Evolutionary conservation across 2,113 vertebrate genomes (phyloP).

Genomic region (Nothobranchius kuhntae): DNA sequence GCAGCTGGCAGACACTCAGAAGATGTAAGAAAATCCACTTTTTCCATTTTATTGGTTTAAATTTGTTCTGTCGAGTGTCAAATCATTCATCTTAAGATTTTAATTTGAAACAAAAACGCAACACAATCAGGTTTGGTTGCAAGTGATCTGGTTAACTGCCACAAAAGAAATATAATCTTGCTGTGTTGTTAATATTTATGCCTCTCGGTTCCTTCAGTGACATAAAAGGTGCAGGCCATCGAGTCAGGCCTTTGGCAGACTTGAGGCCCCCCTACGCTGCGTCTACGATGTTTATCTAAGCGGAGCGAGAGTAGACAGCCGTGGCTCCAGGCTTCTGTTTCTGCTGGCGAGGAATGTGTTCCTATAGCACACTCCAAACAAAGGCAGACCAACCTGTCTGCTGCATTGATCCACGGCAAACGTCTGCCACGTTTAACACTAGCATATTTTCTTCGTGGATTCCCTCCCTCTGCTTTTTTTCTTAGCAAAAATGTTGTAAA

Average conservation of each 20-base stretch:
- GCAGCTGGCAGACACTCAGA: slow-evolving; percentile 85
- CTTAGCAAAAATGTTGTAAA: too few species aligned
- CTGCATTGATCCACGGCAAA: slow-evolving; percentile 72
- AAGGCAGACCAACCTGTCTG: slow-evolving; percentile 82
- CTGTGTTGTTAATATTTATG: slow-evolving; percentile 71
- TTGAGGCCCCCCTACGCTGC: slow-evolving; percentile 66
- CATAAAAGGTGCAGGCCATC: slow-evolving; percentile 58
- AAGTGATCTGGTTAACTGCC: slow-evolving; percentile 24
- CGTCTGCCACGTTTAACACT: slow-evolving; percentile 50
- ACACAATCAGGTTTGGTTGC: slow-evolving; percentile 17
- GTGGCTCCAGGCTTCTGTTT: slow-evolving; percentile 91
- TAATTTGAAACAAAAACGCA: slow-evolving; percentile 14
- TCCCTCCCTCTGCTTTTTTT: too few species aligned
- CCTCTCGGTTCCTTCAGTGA: slow-evolving; percentile 58
- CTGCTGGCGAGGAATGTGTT: slow-evolving; percentile 86
- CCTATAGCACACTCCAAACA: slow-evolving; percentile 86
- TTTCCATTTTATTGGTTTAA: slow-evolving; percentile 7
- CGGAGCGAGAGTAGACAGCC: slow-evolving; percentile 81
- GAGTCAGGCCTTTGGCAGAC: slow-evolving; percentile 64
- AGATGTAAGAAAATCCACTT: slow-evolving; percentile 79
- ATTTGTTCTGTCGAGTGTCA: slow-evolving; percentile 10
- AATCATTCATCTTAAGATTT: slow-evolving; percentile 23
- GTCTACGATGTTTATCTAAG: slow-evolving; percentile 87
- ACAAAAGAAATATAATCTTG: slow-evolving; percentile 42
- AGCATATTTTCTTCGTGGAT: background rate